phyloP scores from a whole-genome alignment of 2,888 invertebrate species.

The Drosophila mettleri region DNA sequence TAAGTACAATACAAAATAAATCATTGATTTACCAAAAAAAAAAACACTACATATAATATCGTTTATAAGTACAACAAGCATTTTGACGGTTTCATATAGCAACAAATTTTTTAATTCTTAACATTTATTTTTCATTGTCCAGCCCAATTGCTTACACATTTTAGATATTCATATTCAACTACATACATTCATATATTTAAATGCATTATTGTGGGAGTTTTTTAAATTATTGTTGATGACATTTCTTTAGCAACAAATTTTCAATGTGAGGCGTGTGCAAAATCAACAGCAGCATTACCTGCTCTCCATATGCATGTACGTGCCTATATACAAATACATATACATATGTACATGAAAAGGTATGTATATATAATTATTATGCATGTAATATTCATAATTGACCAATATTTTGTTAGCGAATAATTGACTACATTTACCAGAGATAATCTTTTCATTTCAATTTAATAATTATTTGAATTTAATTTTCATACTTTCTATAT shows the following conservation, averaged over 20 bases:
- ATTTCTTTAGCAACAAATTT: constrained; percentile 20
- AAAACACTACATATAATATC: constrained; percentile 28
- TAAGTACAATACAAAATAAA: constrained; percentile 64
- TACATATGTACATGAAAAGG: constrained; percentile 26
- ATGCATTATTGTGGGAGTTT: constrained; percentile 69
- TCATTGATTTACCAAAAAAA: too few species aligned
- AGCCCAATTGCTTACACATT: constrained; percentile 1
- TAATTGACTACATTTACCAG: constrained; percentile 77
- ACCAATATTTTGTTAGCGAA: constrained; percentile 54
- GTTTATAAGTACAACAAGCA: constrained; percentile 59
- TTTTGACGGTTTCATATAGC: constrained; percentile 44
- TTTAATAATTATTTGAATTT: constrained; percentile 41
- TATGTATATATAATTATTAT: constrained; percentile 19
- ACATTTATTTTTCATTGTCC: background rate
- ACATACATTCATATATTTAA: constrained; percentile 60
- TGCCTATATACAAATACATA: constrained; percentile 51
- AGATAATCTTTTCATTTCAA: constrained; percentile 60
- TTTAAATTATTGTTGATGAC: constrained; percentile 40
- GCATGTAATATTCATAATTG: constrained; percentile 60
- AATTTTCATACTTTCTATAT: constrained; percentile 14
- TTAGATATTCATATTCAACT: constrained; percentile 34
- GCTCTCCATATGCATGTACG: constrained; percentile 24
- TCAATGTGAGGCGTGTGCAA: constrained; percentile 17
- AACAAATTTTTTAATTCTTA: constrained; percentile 23
- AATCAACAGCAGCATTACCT: constrained; percentile 24